Evolutionary conservation across 2,888 invertebrate species (phyloP).

Genomic region (Agriopis aurantiaria): DNA sequence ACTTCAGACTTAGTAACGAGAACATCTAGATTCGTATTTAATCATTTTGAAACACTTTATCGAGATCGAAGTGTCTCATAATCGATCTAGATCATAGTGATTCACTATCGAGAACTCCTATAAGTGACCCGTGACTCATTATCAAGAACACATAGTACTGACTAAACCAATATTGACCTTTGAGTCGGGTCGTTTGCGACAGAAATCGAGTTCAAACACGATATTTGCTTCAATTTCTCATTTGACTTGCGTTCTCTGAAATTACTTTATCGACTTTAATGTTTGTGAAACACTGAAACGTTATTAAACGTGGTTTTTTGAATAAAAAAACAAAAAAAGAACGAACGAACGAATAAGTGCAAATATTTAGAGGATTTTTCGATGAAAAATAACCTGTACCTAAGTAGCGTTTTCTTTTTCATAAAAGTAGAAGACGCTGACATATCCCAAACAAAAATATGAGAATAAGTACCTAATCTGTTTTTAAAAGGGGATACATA

Average conservation of each 20-base stretch:
- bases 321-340: too few species aligned
- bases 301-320: neutral
- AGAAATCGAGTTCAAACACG: constrained; percentile 21
- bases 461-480: constrained; percentile 5
- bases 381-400: neutral
- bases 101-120: neutral
- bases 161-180: constrained; percentile 25
- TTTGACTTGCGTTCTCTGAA: constrained; percentile 24
- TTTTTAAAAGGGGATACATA: neutral
- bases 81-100: neutral
- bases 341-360: too few species aligned
- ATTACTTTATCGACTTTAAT: constrained; percentile 26
- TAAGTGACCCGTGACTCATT: neutral
- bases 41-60: neutral
- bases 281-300: constrained; percentile 19
- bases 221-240: constrained; percentile 31
- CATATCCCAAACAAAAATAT: constrained; percentile 11
- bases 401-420: constrained; percentile 2
- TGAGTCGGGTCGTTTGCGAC: constrained; percentile 9
- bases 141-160: constrained; percentile 4
- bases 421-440: constrained; percentile 5
- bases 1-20: too few species aligned
- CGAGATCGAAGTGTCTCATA: neutral
- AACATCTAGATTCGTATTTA: too few species aligned
- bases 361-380: constrained; percentile 5